Evolutionary conservation across 2,888 invertebrate species (phyloP).

Genomic region (Melinopterus prodromus): DNA sequence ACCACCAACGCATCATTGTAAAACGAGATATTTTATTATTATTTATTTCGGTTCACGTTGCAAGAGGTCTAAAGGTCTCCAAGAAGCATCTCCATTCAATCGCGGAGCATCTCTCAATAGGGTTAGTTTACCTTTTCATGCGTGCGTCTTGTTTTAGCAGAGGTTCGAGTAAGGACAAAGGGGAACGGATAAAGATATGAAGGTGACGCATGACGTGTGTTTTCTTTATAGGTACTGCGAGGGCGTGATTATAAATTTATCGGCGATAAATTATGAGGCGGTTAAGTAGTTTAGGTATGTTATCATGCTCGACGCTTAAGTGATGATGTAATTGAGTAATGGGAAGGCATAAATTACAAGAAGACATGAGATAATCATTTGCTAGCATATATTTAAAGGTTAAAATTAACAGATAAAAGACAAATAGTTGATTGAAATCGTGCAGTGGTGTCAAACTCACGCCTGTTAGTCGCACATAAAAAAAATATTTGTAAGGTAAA

Average conservation of each 20-base stretch:
- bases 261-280: not conserved
- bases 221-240: not conserved
- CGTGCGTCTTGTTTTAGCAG: not conserved
- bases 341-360: not conserved
- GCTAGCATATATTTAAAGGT: too few species aligned
- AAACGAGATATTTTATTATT: slow-evolving; percentile 4
- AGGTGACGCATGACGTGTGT: not conserved
- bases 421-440: too few species aligned
- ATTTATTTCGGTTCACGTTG: slow-evolving; percentile 4
- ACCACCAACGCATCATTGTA: not conserved
- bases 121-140: slow-evolving; percentile 4
- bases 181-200: slow-evolving; percentile 4
- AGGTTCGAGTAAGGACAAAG: not conserved
- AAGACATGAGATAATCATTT: not conserved
- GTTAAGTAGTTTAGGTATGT: not conserved
- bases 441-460: too few species aligned
- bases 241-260: not conserved
- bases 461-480: too few species aligned
- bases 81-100: not conserved
- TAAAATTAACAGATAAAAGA: too few species aligned
- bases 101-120: not conserved
- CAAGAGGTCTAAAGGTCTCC: not conserved
- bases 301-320: not conserved
- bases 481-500: too few species aligned
- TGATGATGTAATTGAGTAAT: not conserved